A percentile compares a stretch with the other conserved stretches of the same genome.
Conservation (phyloP, 2,888 invertebrate species). For the Dorcus parallelipipedus region DNA sequence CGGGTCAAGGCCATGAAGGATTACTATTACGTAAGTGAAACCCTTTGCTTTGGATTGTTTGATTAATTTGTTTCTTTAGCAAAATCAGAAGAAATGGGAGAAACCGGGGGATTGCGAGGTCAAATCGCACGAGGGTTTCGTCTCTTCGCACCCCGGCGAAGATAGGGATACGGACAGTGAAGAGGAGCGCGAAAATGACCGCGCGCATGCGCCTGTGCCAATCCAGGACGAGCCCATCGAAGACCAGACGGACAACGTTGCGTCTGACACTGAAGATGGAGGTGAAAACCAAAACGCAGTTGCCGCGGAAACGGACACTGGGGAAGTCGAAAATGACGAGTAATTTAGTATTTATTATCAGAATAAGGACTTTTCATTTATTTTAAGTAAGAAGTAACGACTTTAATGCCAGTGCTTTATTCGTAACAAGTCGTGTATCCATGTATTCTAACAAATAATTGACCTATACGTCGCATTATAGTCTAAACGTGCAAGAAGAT, state of each 20-base stretch:
- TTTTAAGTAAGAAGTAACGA: too few relatives aligned
- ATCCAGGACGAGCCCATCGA: slow-evolving; percentile 47
- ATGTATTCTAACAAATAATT: too few relatives aligned
- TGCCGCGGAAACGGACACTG: slow-evolving; percentile 5
- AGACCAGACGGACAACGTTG: slow-evolving; percentile 15
- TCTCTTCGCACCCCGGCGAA: slow-evolving; percentile 67
- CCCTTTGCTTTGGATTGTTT: background rate
- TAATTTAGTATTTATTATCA: background rate
- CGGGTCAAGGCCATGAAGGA: slow-evolving; percentile 64
- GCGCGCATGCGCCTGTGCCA: slow-evolving; percentile 39
- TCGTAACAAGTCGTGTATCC: too few relatives aligned
- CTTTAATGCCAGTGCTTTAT: too few relatives aligned
- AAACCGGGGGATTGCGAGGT: slow-evolving; percentile 60
- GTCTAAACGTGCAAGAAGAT: too few relatives aligned
- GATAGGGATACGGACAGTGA: slow-evolving; percentile 61
- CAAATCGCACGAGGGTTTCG: slow-evolving; percentile 55
- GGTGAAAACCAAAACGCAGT: slow-evolving; percentile 9
- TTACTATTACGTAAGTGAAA: slow-evolving; percentile 45
- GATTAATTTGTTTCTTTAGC: slow-evolving; percentile 33
- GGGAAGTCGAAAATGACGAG: background rate
- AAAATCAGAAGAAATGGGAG: slow-evolving; percentile 54
- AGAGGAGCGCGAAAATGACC: slow-evolving; percentile 53
- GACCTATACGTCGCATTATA: too few relatives aligned
- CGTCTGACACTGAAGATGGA: slow-evolving; percentile 4
- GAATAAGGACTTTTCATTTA: too few relatives aligned